Base-by-base conservation (phyloP, 2,888 invertebrate species). In the Ecdyonurus torrentis region DNA sequence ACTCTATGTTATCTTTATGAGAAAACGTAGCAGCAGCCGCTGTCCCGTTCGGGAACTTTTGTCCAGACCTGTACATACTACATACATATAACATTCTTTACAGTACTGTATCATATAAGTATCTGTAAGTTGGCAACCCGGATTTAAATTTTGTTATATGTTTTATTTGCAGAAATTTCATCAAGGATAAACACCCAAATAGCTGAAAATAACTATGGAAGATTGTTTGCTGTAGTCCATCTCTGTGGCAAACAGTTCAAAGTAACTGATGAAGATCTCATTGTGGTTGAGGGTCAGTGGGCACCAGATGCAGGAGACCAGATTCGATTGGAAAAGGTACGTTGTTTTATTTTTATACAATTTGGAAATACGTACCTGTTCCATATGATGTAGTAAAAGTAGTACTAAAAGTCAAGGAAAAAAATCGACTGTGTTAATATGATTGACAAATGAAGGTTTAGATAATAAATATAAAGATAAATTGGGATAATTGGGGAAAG, bases 231-330 rank as follows among this genome's bases (percentile, higher is more conserved):
- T 0, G 82, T 93, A 1, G 80, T 94, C 1, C 86, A 91, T 69
- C 69, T 93, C 20, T 78, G 84, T 65, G 91, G 91, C 15, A 89
- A 87, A 74, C 93, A 93, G 71, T 89, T 86, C 75, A 87, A 91
- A 75, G 80, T 94, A 0, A 91, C 91, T 0, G 80, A 85, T 64
- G 91, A 88, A n/a, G 94, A 94, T 75, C 77, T 93, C 2, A 79
- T 94, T 25, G 79, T 91, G 0, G 77, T 93, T 1, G 87, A 89
- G 74, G 90, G 90, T 0, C 83, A 84, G 70, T 91, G 91, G 90
- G 86, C 89, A 25, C 66, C 67, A n/a, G 83, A 82, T 61, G 80
- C 83, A 63, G 90, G 91, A 1, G 92, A 93, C 71, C 76, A 83
- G 74, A 81, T 94, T 62, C 83, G 81, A 66, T 74, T 93, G 59